Conservation (phyloP, 2,113 vertebrate species). For the Circaetus gallicus region DNA sequence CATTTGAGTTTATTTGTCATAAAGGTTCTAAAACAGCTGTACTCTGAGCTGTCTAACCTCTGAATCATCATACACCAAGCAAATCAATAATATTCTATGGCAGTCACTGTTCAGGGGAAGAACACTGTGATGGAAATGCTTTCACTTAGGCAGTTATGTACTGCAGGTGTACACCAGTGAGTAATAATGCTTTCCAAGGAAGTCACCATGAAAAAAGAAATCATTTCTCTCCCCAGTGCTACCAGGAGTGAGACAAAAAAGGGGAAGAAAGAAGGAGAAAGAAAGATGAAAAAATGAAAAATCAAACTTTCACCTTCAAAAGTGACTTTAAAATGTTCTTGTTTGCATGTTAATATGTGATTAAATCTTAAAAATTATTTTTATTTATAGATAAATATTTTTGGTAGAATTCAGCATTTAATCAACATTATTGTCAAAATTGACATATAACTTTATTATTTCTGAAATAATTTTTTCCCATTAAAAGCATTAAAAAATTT, state of each 20-base stretch:
- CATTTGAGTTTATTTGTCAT: not conserved
- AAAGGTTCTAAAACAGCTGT: not conserved
- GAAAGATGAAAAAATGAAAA: not conserved
- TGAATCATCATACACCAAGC: conserved; percentile 6
- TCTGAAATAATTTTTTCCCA: not conserved
- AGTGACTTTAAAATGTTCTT: not conserved
- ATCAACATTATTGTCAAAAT: not conserved
- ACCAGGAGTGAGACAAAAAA: not conserved
- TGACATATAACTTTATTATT: not conserved
- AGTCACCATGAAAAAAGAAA: not conserved
- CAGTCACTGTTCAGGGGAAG: conserved; percentile 25
- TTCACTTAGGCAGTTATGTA: not conserved
- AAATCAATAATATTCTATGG: conserved; percentile 13
- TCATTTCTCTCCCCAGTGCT: not conserved
- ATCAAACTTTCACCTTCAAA: not conserved
- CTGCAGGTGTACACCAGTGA: not conserved
- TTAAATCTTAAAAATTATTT: not conserved
- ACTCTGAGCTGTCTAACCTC: not conserved
- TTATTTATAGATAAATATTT: not conserved
- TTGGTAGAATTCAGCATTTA: not conserved
- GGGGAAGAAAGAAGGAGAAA: not conserved
- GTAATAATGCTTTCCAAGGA: conserved; percentile 7
- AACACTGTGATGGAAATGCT: conserved; percentile 16
- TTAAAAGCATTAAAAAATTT: not conserved
- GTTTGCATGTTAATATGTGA: not conserved